Conservation (phyloP, 2,113 vertebrate species). For the Picathartes gymnocephalus region DNA sequence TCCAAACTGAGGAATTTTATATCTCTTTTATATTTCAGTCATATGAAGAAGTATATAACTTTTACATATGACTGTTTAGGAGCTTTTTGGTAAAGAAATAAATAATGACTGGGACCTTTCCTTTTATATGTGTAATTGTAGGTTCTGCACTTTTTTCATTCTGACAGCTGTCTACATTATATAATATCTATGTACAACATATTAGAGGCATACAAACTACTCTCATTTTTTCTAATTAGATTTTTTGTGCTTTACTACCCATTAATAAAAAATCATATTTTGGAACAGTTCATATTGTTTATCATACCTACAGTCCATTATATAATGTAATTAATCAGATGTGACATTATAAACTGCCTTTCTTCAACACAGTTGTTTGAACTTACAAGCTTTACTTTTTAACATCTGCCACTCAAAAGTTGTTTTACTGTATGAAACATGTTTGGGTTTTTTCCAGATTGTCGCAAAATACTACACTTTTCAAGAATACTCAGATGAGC, state of each 20-base stretch:
- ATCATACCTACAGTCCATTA: neutral
- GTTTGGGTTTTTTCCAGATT: conserved; percentile 34
- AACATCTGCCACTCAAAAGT: neutral
- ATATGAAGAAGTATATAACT: neutral
- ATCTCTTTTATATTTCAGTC: neutral
- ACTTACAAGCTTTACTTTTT: neutral
- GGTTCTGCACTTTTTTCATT: neutral
- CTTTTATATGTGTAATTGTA: neutral
- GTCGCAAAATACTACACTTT: conserved; percentile 55
- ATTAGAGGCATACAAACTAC: neutral
- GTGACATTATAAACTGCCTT: neutral
- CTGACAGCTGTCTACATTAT: neutral
- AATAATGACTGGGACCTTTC: neutral
- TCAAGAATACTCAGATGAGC: conserved; percentile 54
- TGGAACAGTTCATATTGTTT: neutral
- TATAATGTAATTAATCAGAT: neutral
- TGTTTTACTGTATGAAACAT: neutral
- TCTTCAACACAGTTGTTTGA: neutral
- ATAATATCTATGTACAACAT: neutral
- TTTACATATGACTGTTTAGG: neutral
- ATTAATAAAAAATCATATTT: neutral
- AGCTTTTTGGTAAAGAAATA: neutral
- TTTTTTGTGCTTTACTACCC: neutral
- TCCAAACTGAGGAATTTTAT: neutral
- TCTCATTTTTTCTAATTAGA: neutral